Evolutionary conservation across 2,888 invertebrate genomes (phyloP), one percentile per base, ranked within the genome.

Genomic region (Gortyna flavago): DNA sequence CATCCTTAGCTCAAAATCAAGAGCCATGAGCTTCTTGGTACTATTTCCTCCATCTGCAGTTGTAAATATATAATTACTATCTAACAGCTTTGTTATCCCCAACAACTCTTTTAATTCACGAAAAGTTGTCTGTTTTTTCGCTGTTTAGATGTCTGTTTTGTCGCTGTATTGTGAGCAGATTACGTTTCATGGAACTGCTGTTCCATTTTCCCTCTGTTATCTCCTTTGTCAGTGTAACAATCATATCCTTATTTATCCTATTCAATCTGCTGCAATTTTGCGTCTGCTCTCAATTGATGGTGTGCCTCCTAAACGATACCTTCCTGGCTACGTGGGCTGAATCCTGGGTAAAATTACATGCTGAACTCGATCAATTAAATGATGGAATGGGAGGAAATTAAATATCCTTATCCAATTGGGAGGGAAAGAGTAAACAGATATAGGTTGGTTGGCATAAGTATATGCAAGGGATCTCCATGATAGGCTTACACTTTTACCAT

Each of bases 281-380:
- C 72, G 89, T 75, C 87, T 91, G 91, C 77, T 77, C 89, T 89
- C 92, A 93, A 93, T 92, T 93, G 92, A 57, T 67, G 66, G 85
- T 87, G 80, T 80, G 38, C 72, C 68, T 88, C 76, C 86, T 92
- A 92, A 93, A 92, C 87, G 89, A 90, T 84, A 77, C 75, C 90
- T 90, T 94, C 94, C 93, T 91, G 92, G 83, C 76, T 68, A 88
- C 86, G 92, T 93, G 90, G 91, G 90, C 88, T 59, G 90, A 86
- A 83, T 86, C 80, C 86, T 85, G 87, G 83, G 80, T 87, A 80
- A 85, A 87, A 85, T 88, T 84, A 89, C 85, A 88, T 84, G 80
- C 83, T 87, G 88, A 77, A 75, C 81, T 77, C 72, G 76, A 84
- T 84, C 89, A 90, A 92, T 91, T 91, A 90, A 83, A 84, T 80